Percentiles rank a stretch among this genome's conserved stretches.
phyloP scores from a whole-genome alignment of 2,113 vertebrate genomes.

The Cygnus atratus region DNA sequence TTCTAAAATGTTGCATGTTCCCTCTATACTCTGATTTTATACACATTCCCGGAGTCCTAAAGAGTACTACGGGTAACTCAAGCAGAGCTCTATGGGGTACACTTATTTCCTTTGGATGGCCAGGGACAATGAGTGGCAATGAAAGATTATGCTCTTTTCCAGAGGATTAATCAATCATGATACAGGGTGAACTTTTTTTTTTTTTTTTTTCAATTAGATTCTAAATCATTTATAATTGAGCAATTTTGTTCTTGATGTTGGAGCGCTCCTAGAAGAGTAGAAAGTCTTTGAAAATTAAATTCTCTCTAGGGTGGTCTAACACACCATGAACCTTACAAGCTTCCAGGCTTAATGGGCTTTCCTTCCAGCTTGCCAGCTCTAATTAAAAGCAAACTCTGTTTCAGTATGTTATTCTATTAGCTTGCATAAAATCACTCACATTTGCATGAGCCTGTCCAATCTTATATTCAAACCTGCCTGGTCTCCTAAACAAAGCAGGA shows the following conservation, averaged over 20 bases:
- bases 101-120: neutral
- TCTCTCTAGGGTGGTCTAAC: neutral
- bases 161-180: neutral
- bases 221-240: neutral
- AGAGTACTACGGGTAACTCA: neutral
- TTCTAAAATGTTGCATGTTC: neutral
- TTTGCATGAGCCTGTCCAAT: conserved; percentile 38
- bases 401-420: conserved; percentile 23
- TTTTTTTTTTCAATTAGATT: neutral
- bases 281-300: conserved; percentile 32
- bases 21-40: neutral
- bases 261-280: neutral
- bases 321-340: neutral
- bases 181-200: neutral
- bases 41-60: neutral
- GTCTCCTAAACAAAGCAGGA: neutral
- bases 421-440: conserved; percentile 44
- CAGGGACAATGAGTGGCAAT: neutral
- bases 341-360: conserved; percentile 18
- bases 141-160: neutral
- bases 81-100: neutral
- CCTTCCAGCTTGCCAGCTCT: conserved; percentile 32
- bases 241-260: neutral
- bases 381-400: conserved; percentile 15
- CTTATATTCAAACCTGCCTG: conserved; percentile 23